phyloP scores from a whole-genome alignment of 2,888 invertebrate species.

The Patella ulyssiponensis region DNA sequence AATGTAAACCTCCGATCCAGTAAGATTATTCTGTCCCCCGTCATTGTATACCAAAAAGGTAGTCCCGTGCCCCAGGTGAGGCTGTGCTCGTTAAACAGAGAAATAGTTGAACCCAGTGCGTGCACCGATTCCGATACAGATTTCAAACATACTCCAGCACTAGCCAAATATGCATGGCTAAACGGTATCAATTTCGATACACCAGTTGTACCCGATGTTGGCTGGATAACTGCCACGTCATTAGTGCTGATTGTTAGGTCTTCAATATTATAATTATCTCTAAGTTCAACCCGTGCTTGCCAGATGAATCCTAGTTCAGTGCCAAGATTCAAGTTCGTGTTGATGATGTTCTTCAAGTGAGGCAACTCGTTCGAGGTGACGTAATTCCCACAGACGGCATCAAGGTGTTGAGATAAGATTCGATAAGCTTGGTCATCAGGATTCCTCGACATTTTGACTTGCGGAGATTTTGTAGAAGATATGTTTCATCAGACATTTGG shows the following conservation, averaged over 20 bases:
- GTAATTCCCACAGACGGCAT: not conserved
- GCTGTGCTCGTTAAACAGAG: not conserved
- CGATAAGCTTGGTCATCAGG: not conserved
- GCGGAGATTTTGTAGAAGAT: slow-evolving; percentile 8
- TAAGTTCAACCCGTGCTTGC: not conserved
- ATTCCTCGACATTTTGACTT: not conserved
- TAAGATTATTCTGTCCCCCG: not conserved
- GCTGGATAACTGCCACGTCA: not conserved
- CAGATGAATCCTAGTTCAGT: not conserved
- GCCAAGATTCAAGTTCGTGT: not conserved
- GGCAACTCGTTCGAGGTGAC: not conserved
- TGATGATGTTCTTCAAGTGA: not conserved
- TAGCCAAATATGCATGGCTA: not conserved
- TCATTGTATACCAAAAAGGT: not conserved
- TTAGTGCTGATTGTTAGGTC: not conserved
- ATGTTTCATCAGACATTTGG: slow-evolving; percentile 12
- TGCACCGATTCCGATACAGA: not conserved
- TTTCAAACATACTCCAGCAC: not conserved
- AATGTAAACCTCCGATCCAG: not conserved
- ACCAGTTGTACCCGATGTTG: not conserved
- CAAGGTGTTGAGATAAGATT: not conserved
- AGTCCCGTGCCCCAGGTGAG: not conserved
- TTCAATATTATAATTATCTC: not conserved
- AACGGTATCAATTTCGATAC: not conserved
- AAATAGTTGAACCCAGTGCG: not conserved